Percentiles rank a stretch among this genome's conserved stretches.
These are phyloP conservation scores for Phthorimaea operculella DNA, from an alignment of 1,140 invertebrate genomes.

Conservation along the genomic window DNA sequence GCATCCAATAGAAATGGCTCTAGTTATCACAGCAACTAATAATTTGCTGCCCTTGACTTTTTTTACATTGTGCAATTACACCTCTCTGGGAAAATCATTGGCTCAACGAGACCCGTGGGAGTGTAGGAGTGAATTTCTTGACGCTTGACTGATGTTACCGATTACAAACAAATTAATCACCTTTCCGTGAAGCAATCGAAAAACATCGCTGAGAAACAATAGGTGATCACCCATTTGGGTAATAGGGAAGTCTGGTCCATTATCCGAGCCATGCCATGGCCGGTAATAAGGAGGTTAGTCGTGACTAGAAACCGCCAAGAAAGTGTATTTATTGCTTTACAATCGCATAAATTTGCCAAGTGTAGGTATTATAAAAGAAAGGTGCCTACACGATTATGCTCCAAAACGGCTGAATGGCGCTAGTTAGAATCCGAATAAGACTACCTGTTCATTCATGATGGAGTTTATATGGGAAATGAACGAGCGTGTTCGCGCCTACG, in stretches of 20 bases:
- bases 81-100: constrained; percentile 21
- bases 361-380: not conserved
- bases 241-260: constrained; percentile 1
- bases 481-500: constrained; percentile 21
- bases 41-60: constrained; percentile 17
- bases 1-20: no score
- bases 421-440: constrained; percentile 13
- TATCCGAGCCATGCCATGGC: not conserved
- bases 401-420: constrained; percentile 1
- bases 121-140: constrained; percentile 42
- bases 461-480: constrained; percentile 23
- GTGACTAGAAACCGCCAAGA: not conserved
- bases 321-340: constrained; percentile 1
- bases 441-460: constrained; percentile 18
- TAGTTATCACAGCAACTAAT: no score
- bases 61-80: constrained; percentile 24
- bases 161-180: constrained; percentile 47
- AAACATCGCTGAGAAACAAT: constrained; percentile 11
- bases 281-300: constrained; percentile 4
- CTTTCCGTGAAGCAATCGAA: constrained; percentile 26
- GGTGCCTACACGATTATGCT: not conserved
- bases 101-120: constrained; percentile 42
- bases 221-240: not conserved
- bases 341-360: constrained; percentile 3
- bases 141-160: constrained; percentile 58